These are phyloP conservation scores for Acanthosoma haemorrhoidale DNA, from an alignment of 2,888 invertebrate species.

Conservation along the genomic window DNA sequence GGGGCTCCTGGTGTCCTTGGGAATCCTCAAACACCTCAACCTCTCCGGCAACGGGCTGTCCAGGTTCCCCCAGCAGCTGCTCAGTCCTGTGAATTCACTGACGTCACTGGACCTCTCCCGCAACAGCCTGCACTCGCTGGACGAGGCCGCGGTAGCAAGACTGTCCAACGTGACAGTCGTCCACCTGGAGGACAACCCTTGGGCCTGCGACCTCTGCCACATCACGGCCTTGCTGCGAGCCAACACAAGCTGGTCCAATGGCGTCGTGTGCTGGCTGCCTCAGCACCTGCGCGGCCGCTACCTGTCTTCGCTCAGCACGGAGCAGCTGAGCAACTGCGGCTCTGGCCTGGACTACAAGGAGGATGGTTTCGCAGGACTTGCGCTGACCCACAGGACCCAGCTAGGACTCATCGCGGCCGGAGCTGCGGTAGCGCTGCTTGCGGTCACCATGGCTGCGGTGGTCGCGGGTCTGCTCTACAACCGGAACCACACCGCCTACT, in stretches of 20 bases:
- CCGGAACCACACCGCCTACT: slow-evolving; percentile 63
- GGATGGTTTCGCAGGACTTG: slow-evolving; percentile 46
- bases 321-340: slow-evolving; percentile 49
- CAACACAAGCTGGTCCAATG: slow-evolving; percentile 52
- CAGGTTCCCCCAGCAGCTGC: slow-evolving; percentile 55
- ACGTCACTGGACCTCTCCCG: slow-evolving; percentile 66
- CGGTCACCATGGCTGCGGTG: slow-evolving; percentile 49
- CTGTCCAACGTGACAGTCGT: slow-evolving; percentile 53
- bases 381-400: slow-evolving; percentile 42
- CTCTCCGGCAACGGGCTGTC: slow-evolving; percentile 66
- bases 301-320: slow-evolving; percentile 46
- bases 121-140: slow-evolving; percentile 62
- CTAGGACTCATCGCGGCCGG: slow-evolving; percentile 45
- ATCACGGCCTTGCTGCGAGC: slow-evolving; percentile 55
- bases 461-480: slow-evolving; percentile 59
- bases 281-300: slow-evolving; percentile 51
- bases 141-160: slow-evolving; percentile 54
- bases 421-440: slow-evolving; percentile 54
- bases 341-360: slow-evolving; percentile 53
- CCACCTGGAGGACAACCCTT: slow-evolving; percentile 56
- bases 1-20: slow-evolving; percentile 56
- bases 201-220: slow-evolving; percentile 64
- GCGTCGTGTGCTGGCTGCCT: slow-evolving; percentile 53
- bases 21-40: slow-evolving; percentile 61
- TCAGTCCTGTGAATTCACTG: slow-evolving; percentile 55